Base-by-base conservation (phyloP, 2,888 invertebrate genomes). In the Polyploca ridens region DNA sequence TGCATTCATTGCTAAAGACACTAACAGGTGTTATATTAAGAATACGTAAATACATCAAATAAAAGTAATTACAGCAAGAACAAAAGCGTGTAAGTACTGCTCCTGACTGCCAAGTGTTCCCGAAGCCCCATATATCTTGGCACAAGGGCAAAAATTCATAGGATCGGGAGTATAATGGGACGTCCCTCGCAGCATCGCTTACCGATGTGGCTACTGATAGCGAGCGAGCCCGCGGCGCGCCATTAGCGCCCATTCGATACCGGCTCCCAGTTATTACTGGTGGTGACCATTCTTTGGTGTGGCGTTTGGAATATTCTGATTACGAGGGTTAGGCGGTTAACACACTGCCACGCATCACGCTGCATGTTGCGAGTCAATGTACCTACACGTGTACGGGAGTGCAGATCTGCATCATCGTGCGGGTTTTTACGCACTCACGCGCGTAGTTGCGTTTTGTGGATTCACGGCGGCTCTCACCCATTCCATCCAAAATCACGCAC, bases 221-320 rank as follows among this genome's bases (percentile, higher is more conserved):
- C 81, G 82, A 81, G 84, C 78, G 81, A 74, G 87, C 89, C 87
- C 75, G 82, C 76, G 86, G 90, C 86, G 81, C 81, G 80, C 87
- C 90, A 91, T 92, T 91, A 90, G 87, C 87, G 86, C 85, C 78
- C 74, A 77, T 76, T 83, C 82, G 77, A 84, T 85, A 85, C 85
- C 80, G 82, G 83, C 87, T 88, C 79, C 85, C 81, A 79, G 85
- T 86, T 83, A 85, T 86, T 86, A 87, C 82, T 76, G 68, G 75
- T 38, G 61, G 75, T 82, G 78, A 72, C 89, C 82, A 88, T 73
- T 65, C 27, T 41, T 69, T 64, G 63, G 64, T 49, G 35, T 64
- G 59, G 27, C 27, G 8, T 11, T 16, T 33, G 54, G 44, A 19
- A 49, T 38, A n/a, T 16, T 35, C 1, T 8, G 35, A 8, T 35